These are phyloP conservation scores for Trachemys scripta DNA, from an alignment of 2,113 vertebrate species.

Conservation along the genomic window DNA sequence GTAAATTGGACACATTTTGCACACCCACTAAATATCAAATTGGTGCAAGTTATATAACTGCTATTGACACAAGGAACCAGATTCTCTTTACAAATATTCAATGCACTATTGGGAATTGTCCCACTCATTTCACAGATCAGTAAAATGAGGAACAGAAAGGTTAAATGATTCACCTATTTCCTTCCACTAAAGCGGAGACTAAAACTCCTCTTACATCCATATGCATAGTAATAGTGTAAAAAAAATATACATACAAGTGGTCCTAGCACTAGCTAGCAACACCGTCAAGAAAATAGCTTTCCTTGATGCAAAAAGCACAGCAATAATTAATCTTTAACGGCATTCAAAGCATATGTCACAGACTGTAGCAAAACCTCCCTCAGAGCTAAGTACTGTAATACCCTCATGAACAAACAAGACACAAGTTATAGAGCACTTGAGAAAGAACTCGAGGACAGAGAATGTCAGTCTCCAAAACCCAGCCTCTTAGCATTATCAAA, in stretches of 20 bases:
- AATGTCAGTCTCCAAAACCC: neutral
- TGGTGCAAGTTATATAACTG: neutral
- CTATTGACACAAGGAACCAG: neutral
- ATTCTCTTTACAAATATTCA: neutral
- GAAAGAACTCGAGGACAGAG: neutral
- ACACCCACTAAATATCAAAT: neutral
- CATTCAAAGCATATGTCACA: neutral
- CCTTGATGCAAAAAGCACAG: neutral
- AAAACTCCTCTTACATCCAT: neutral
- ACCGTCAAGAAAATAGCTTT: neutral
- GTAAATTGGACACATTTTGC: neutral
- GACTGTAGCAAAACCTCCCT: neutral
- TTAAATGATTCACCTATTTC: neutral
- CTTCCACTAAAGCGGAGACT: neutral
- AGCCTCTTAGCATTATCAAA: neutral
- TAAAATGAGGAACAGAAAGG: rapidly evolving
- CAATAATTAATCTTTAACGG: neutral
- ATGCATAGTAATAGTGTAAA: neutral
- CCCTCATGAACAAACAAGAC: neutral
- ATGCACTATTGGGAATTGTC: neutral
- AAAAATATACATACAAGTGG: rapidly evolving
- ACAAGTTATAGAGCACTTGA: neutral
- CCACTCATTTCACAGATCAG: neutral
- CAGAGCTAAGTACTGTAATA: neutral
- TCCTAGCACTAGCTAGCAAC: neutral